Evolutionary conservation across 1,140 invertebrate species (phyloP).

Genomic region (Gonioctena quinquepunctata): DNA sequence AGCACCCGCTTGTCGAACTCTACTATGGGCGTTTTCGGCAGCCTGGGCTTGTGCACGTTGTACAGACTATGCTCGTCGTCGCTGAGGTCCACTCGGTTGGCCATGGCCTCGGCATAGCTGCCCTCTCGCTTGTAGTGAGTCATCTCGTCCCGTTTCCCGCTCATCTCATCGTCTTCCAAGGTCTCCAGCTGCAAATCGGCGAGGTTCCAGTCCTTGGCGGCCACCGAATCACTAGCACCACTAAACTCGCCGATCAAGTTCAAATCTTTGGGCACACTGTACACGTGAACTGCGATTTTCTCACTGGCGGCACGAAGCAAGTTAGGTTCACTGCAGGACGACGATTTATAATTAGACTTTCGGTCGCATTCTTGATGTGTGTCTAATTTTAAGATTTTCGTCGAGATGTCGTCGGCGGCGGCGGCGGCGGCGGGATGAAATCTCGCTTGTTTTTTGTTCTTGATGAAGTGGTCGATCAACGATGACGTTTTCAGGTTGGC

Average conservation of each 20-base stretch:
- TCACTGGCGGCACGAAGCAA: conserved; percentile 35
- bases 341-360: conserved; percentile 48
- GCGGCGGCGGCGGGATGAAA: conserved; percentile 8
- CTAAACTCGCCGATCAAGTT: conserved; percentile 52
- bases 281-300: conserved; percentile 45
- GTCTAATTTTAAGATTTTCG: conserved; percentile 49
- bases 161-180: conserved; percentile 1
- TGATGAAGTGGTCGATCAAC: conserved; percentile 44
- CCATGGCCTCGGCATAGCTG: conserved; percentile 51
- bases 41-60: conserved; percentile 37
- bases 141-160: conserved; percentile 19
- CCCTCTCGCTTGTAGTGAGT: conserved; percentile 47
- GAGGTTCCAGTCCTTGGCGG: conserved; percentile 59
- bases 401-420: background rate
- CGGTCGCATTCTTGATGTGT: conserved; percentile 39
- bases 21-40: conserved; percentile 41
- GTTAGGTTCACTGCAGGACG: conserved; percentile 56
- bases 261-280: conserved; percentile 61
- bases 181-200: conserved; percentile 51
- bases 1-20: conserved; percentile 47
- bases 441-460: conserved; percentile 26
- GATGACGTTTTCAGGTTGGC: conserved; percentile 34
- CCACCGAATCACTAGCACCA: conserved; percentile 45
- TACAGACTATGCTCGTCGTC: conserved; percentile 45
- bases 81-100: conserved; percentile 48